Conservation (phyloP, 1,140 invertebrate species). For the Calephelis nemesis region DNA sequence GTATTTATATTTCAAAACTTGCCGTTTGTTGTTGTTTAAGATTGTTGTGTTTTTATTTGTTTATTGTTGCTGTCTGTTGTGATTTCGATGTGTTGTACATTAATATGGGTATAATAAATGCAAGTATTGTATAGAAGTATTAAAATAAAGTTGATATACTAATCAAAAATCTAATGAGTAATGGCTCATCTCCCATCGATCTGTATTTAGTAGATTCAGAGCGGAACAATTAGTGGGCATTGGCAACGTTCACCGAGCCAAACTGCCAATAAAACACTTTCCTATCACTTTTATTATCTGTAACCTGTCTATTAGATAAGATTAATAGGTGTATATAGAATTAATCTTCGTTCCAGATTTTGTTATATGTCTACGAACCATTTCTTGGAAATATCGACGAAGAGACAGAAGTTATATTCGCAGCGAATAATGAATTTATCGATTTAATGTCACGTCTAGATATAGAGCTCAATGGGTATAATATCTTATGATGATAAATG, state of each 20-base stretch:
- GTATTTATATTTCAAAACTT: background rate
- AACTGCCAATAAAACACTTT: slow-evolving; percentile 15
- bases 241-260: slow-evolving; percentile 13
- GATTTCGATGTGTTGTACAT: too few relatives aligned
- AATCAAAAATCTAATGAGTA: slow-evolving; percentile 8
- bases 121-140: background rate
- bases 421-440: too few relatives aligned
- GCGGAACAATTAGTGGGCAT: slow-evolving; percentile 14
- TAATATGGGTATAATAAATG: too few relatives aligned
- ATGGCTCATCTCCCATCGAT: slow-evolving; percentile 8
- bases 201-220: slow-evolving; percentile 13
- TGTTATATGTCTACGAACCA: background rate
- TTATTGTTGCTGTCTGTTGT: too few relatives aligned
- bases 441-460: background rate
- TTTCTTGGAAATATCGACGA: background rate
- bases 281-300: slow-evolving; percentile 15
- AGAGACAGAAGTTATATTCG: background rate
- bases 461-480: background rate
- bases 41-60: too few relatives aligned
- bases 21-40: too few relatives aligned
- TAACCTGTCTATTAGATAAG: slow-evolving; percentile 14
- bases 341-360: slow-evolving; percentile 2
- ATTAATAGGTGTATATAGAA: slow-evolving; percentile 2
- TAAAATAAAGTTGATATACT: slow-evolving; percentile 4
- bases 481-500: slow-evolving; percentile 7